Percentiles rank a stretch among this genome's conserved stretches.
phyloP scores from a whole-genome alignment of 2,888 invertebrate species.

The Macaria liturata region DNA sequence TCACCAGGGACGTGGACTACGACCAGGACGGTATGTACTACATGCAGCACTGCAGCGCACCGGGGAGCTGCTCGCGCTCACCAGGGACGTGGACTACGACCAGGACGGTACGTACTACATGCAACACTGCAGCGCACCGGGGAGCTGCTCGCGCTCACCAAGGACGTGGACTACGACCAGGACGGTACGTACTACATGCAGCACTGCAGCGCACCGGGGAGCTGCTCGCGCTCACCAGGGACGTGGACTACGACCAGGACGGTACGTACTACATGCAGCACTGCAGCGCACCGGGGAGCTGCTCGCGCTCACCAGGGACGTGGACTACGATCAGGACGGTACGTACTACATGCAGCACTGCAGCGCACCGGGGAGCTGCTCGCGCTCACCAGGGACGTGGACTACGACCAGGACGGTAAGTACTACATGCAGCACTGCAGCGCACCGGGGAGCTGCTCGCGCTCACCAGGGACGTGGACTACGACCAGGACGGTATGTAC shows the following conservation, averaged over 20 bases:
- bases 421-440: background rate
- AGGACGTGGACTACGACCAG: slow-evolving; percentile 98
- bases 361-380: background rate
- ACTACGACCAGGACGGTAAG: background rate
- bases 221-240: background rate
- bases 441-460: too few relatives aligned
- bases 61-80: slow-evolving; percentile 88
- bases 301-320: background rate
- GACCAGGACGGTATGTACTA: slow-evolving; percentile 96
- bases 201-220: background rate
- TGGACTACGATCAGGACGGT: background rate
- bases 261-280: background rate
- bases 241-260: background rate
- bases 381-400: background rate
- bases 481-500: too few relatives aligned
- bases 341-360: background rate
- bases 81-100: slow-evolving; percentile 97
- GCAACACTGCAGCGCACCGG: slow-evolving; percentile 87
- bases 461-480: too few relatives aligned
- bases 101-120: slow-evolving; percentile 94
- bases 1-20: slow-evolving; percentile 96
- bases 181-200: slow-evolving; percentile 86
- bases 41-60: slow-evolving; percentile 88
- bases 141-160: slow-evolving; percentile 90
- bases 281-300: background rate